Evolutionary conservation across 2,113 vertebrate genomes (phyloP).

Genomic region (Clinocottus analis): DNA sequence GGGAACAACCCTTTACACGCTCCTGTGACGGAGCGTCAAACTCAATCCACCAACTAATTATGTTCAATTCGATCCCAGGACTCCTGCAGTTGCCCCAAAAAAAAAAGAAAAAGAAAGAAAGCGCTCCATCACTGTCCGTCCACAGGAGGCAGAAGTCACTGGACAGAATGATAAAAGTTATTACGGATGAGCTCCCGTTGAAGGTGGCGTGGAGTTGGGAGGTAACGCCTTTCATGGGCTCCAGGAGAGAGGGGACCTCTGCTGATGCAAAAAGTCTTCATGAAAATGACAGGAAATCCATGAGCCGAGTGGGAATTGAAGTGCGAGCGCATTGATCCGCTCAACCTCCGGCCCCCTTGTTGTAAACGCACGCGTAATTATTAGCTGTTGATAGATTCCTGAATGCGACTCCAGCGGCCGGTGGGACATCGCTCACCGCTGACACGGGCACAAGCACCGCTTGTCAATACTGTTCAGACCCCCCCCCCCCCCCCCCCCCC

Average conservation of each 20-base stretch:
- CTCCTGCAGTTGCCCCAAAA: constrained; percentile 21
- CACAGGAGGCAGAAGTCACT: not conserved
- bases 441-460: constrained; percentile 48
- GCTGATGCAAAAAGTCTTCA: constrained; percentile 64
- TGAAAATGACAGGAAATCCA: constrained; percentile 78
- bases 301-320: constrained; percentile 63
- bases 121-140: constrained; percentile 34
- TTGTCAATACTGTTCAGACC: constrained; percentile 58
- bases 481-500: not conserved
- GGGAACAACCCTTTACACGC: not conserved
- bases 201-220: constrained; percentile 57
- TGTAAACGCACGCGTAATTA: constrained; percentile 79
- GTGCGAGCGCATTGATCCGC: constrained; percentile 70
- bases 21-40: not conserved
- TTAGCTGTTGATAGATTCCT: constrained; percentile 74
- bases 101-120: not conserved
- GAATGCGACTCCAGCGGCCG: constrained; percentile 43
- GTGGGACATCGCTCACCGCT: constrained; percentile 56
- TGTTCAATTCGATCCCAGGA: no score
- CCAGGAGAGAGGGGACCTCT: constrained; percentile 5
- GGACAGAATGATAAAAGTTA: constrained; percentile 22
- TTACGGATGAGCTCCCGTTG: constrained; percentile 50
- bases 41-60: not conserved
- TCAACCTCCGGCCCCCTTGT: constrained; percentile 58
- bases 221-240: constrained; percentile 8